Base-by-base conservation (phyloP, 2,113 vertebrate species). In the Dromiciops gliroides region DNA sequence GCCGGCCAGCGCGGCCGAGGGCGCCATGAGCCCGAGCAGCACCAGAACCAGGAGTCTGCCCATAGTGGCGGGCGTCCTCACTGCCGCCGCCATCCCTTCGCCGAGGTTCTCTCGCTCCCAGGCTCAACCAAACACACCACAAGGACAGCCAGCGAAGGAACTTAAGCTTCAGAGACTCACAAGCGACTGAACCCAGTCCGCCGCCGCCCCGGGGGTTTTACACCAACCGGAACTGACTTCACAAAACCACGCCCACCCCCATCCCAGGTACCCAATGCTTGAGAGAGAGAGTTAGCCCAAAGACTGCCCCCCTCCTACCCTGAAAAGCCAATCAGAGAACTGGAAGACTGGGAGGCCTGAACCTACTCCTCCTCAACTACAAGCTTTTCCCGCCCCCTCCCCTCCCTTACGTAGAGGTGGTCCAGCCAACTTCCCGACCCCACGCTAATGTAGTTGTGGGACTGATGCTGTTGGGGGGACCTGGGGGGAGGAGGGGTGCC, bases 191-290 rank as follows among this genome's bases (percentile, higher is more conserved):
- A 95, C 24, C 95, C 92, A 0, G 90, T 47, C 50, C 93, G 93
- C 96, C 97, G 91, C 97, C 96, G 97, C 97, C 97, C 97, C 94
- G 96, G 96, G 97, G 97, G 96, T 97, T 97, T 98, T 97, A 98
- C 97, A 94, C 93, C 91, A 25, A 96, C 97, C 97, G 97, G 97
- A 98, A 98, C 97, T 97, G 97, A 97, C 96, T 96, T 97, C 97
- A 98, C 44, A 75, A 44, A 53, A 31, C 93, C 95, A 95, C 96
- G 67, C 97, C 97, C 91, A 31, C 48, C 25, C 50, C 10, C 51
- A 47, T 7, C 12, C 0, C n/a, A 14, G 3, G 22, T 0, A 3
- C 0, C 97, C 97, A 97, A 96, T 96, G 48, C 44, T 0, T 12
- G 8, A 2, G 22, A 0, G 44, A 47, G 37, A 90, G 89, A 8